phyloP scores from a whole-genome alignment of 2,797 vertebrate genomes.

The Platalea minor region DNA sequence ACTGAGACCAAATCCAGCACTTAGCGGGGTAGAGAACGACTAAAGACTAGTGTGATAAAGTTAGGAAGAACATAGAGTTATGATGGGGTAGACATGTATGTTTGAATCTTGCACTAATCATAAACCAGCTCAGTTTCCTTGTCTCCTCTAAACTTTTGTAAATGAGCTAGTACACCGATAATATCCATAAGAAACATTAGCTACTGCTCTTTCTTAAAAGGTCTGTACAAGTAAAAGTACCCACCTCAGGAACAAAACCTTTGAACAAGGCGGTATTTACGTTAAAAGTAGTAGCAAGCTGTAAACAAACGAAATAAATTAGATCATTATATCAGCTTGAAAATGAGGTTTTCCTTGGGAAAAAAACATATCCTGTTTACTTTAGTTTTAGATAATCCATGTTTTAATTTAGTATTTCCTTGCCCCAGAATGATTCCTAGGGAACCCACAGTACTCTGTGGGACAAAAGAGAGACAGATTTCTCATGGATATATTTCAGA shows the following conservation, averaged over 20 bases:
- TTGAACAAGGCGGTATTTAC: constrained; percentile 41
- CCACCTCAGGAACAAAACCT: constrained; percentile 55
- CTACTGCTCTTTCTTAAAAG: not conserved
- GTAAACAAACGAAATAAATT: constrained; percentile 37
- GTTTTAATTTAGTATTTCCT: not conserved
- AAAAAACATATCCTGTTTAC: not conserved
- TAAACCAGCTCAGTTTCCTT: not conserved
- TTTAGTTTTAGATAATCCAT: not conserved
- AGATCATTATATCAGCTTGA: not conserved
- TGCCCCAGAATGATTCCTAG: not conserved
- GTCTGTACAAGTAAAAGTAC: not conserved
- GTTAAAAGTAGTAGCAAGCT: constrained; percentile 55
- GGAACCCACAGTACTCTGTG: not conserved
- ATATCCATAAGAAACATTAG: not conserved
- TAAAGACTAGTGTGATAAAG: not conserved
- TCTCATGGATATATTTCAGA: not conserved
- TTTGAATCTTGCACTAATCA: not conserved
- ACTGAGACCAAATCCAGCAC: not conserved
- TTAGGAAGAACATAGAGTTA: not conserved
- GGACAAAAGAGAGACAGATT: not conserved
- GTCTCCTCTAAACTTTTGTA: not conserved
- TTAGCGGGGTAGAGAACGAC: not conserved
- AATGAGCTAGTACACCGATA: not conserved
- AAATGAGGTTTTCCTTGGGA: not conserved
- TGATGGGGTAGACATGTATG: not conserved